These are phyloP conservation scores for Charina bottae DNA, from an alignment of 2,113 vertebrate species.

Conservation along the genomic window DNA sequence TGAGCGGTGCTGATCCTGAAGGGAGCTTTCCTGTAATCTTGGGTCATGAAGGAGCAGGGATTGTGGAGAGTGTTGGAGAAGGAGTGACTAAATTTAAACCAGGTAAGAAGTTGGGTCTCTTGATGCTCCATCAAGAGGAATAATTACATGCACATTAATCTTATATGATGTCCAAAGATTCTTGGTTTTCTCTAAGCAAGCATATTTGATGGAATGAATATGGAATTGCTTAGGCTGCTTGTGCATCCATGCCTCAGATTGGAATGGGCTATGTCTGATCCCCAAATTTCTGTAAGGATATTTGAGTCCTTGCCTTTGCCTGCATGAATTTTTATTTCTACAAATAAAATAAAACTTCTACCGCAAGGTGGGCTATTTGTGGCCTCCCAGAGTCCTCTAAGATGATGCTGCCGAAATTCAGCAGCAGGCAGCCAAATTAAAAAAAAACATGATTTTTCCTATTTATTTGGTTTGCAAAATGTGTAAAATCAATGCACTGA, in stretches of 20 bases:
- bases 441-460: not conserved
- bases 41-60: constrained; percentile 82
- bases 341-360: not conserved
- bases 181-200: not conserved
- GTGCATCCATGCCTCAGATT: not conserved
- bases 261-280: not conserved
- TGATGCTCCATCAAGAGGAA: not conserved
- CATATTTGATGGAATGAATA: not conserved
- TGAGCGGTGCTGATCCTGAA: constrained; percentile 80
- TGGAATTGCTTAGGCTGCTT: not conserved
- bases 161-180: not conserved
- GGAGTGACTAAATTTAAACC: constrained; percentile 92
- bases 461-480: not conserved
- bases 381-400: not conserved
- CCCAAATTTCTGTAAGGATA: not conserved
- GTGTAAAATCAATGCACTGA: not conserved
- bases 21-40: constrained; percentile 82
- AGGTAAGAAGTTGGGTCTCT: constrained; percentile 70
- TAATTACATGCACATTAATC: not conserved
- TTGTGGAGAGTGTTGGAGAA: constrained; percentile 86
- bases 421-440: not conserved
- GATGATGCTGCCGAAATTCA: too few species aligned
- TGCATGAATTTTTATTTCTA: not conserved
- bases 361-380: not conserved
- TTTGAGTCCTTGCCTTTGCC: not conserved